Conservation (phyloP, 2,797 vertebrate species). For the Anguilla marmorata region DNA sequence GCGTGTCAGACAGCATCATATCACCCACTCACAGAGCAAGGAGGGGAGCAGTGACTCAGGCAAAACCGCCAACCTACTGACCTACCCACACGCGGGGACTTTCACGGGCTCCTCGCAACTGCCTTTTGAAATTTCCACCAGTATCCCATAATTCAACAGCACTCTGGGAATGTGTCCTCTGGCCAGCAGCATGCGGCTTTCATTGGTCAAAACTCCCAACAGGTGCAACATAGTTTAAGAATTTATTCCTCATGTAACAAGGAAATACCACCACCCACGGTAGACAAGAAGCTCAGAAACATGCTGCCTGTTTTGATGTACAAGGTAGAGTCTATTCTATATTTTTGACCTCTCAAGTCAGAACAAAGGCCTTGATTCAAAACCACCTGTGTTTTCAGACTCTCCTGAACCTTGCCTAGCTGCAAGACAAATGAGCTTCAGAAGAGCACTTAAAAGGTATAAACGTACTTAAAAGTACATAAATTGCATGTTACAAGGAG, state of each 20-base stretch:
- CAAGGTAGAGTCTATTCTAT: not conserved
- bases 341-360: not conserved
- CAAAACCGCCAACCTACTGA: not conserved
- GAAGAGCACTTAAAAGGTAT: not conserved
- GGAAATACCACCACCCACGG: not conserved
- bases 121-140: not conserved
- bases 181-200: not conserved
- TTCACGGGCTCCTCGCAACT: not conserved
- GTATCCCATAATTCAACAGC: not conserved
- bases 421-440: not conserved
- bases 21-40: not conserved
- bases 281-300: not conserved
- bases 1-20: not conserved
- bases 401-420: not conserved
- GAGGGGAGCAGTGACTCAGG: not conserved
- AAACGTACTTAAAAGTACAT: not conserved
- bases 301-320: not conserved
- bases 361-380: not conserved
- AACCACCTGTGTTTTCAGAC: not conserved
- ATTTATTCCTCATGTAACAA: not conserved
- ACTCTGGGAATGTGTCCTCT: not conserved
- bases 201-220: not conserved
- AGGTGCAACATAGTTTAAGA: slow-evolving; percentile 1
- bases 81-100: not conserved
- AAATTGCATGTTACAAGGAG: not conserved